These are phyloP conservation scores for Paradisaea rubra DNA, from an alignment of 2,113 vertebrate species.

Conservation along the genomic window DNA sequence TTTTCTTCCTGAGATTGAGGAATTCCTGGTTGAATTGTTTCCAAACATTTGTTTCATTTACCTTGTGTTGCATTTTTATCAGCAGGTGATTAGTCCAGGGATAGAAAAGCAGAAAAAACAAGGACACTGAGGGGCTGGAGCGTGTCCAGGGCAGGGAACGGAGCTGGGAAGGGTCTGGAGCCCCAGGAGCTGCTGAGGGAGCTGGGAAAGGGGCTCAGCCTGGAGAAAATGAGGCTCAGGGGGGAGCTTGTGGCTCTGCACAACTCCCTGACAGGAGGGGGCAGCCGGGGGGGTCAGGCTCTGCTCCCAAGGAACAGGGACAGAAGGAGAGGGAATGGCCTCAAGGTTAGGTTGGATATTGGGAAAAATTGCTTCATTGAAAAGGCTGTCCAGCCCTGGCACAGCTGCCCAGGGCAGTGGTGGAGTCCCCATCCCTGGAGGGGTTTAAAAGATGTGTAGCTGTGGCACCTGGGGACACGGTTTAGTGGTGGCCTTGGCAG, in stretches of 20 bases:
- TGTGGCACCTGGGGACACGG: neutral
- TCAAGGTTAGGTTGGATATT: neutral
- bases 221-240: neutral
- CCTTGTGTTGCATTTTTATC: neutral
- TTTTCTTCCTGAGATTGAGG: neutral
- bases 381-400: neutral
- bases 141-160: rapidly evolving
- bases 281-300: rapidly evolving
- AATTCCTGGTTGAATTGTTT: neutral
- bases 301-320: neutral
- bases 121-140: neutral
- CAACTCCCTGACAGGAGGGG: neutral
- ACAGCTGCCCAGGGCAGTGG: neutral
- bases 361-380: neutral
- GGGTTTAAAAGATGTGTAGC: neutral
- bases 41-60: neutral
- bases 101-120: neutral
- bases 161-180: neutral
- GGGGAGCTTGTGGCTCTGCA: neutral
- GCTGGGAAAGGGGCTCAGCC: neutral
- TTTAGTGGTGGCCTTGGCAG: neutral
- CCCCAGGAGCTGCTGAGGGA: neutral
- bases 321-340: neutral
- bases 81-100: neutral
- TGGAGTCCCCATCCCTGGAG: neutral